phyloP scores from a whole-genome alignment of 1,140 invertebrate species.

The Papilio xuthus region DNA sequence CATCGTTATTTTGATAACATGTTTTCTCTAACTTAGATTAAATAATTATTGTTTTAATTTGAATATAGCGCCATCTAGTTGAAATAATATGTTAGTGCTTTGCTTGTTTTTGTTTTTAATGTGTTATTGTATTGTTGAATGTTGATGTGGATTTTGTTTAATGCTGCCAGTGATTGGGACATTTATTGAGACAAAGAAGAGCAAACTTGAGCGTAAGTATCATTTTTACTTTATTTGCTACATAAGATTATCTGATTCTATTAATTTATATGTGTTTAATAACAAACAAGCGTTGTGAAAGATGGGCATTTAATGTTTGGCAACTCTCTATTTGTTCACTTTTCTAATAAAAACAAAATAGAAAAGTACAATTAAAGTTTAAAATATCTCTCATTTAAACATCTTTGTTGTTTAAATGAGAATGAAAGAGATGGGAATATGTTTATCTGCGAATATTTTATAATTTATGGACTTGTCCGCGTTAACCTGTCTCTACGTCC shows the following conservation, averaged over 20 bases:
- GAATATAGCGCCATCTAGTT: neutral
- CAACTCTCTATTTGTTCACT: too few species aligned
- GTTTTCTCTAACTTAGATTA: neutral
- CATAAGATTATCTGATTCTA: neutral
- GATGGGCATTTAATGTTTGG: too few species aligned
- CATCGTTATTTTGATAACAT: neutral
- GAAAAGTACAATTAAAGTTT: too few species aligned
- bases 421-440: too few species aligned
- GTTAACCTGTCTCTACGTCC: slow-evolving; percentile 24
- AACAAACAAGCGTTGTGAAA: too few species aligned
- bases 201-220: slow-evolving; percentile 74
- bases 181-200: slow-evolving; percentile 71
- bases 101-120: neutral
- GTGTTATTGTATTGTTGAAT: slow-evolving; percentile 11
- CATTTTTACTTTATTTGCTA: neutral
- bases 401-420: too few species aligned
- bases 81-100: neutral
- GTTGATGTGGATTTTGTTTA: slow-evolving; percentile 46
- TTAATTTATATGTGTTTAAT: too few species aligned
- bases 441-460: too few species aligned
- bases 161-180: slow-evolving; percentile 76
- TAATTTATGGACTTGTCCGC: neutral
- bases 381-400: too few species aligned
- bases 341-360: too few species aligned
- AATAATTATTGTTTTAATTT: neutral